Evolutionary conservation across 2,113 vertebrate species (phyloP), one percentile per base, ranked within the genome.

Genomic region (Halcyon senegalensis): DNA sequence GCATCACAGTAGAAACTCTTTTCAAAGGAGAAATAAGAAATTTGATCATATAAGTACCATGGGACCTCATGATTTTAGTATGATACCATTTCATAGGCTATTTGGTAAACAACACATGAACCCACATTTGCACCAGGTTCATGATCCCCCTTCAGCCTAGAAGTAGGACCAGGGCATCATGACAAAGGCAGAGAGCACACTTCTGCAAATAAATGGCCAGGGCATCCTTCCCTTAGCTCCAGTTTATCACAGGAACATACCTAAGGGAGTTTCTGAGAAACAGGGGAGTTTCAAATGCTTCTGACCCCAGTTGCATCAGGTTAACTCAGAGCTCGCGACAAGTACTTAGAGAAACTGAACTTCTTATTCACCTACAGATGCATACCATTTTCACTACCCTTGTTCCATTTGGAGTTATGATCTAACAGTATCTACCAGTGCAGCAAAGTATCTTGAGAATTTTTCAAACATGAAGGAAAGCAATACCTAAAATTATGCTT

Each of bases 271-370:
- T 72, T 62, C 59, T 92, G 63, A 60, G 44, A 55, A 16, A 25
- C 0, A 0, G 11, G 11, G 10, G 16, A 39, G 19, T 64, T 91
- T 59, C 51, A 67, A 35, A 48, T 35, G 46, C 48, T 51, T 41
- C 43, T 72, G 56, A 84, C 28, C 25, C 64, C 48, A 74, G 19
- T 33, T 94, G 50, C 19, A 17, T 35, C 30, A 85, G 31, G 14
- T 68, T 62, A 83, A 86, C 76, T 69, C 37, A 72, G 55, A 84
- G 56, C 37, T 86, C 25, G 31, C 27, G 46, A 69, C 41, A 74
- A 68, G 16, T 33, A 48, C 5, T 30, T 10, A 35, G 50, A 82
- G 58, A 78, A 80, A 44, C 9, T 3, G 12, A 56, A 56, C 7
- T 48, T 68, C 25, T 35, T 51, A 44, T 8, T 90, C 59, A 62